Evolutionary conservation across 2,113 vertebrate genomes (phyloP).

Genomic region (Callorhinus ursinus): DNA sequence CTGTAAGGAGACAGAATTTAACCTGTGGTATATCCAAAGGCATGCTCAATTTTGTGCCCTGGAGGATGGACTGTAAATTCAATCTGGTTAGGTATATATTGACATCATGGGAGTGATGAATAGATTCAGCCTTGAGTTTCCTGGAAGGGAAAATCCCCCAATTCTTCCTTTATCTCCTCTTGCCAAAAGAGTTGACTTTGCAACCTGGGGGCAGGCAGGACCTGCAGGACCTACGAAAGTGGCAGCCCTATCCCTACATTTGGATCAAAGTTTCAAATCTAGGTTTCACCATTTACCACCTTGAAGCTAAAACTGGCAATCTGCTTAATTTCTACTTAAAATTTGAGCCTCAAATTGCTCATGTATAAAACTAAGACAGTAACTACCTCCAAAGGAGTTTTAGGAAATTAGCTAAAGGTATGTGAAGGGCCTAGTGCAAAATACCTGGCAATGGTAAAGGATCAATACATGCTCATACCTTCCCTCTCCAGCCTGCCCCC

Average conservation of each 20-base stretch:
- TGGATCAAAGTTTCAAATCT: slow-evolving; percentile 23
- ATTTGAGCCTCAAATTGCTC: slow-evolving; percentile 33
- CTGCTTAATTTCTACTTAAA: slow-evolving; percentile 29
- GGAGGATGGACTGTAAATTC: neutral
- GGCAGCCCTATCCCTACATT: neutral
- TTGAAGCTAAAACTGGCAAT: neutral
- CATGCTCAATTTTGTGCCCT: neutral
- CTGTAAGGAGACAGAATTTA: neutral
- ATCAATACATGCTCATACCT: neutral
- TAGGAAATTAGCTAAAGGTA: neutral
- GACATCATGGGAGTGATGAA: neutral
- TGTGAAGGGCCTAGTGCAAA: neutral
- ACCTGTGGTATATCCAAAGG: neutral
- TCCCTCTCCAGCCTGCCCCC: neutral
- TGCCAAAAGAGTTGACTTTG: neutral
- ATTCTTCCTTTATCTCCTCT: neutral
- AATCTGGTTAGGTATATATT: neutral
- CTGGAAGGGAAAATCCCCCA: neutral
- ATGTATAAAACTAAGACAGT: neutral
- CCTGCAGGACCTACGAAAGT: neutral
- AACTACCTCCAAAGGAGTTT: neutral
- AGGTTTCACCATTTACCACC: neutral
- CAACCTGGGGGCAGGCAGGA: neutral
- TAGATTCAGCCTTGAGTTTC: neutral
- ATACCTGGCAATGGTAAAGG: neutral